Conservation (phyloP, 2,797 vertebrate genomes). For the Darevskia mixta region DNA sequence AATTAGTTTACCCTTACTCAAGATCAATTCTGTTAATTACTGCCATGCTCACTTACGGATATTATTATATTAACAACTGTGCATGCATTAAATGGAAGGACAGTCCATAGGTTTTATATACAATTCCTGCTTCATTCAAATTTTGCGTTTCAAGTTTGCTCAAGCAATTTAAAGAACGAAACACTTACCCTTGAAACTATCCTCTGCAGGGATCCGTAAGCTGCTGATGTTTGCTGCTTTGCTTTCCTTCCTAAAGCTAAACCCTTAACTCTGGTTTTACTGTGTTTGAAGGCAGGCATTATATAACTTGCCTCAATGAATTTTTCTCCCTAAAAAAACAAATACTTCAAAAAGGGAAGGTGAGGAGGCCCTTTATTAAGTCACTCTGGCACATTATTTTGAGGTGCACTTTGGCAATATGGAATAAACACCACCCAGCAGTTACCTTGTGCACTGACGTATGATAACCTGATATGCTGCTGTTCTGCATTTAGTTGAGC, state of each 20-base stretch:
- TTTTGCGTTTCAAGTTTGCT: background rate
- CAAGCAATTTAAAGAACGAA: background rate
- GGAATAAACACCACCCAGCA: background rate
- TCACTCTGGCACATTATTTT: background rate
- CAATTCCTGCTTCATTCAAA: background rate
- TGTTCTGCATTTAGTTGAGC: background rate
- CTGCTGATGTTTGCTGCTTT: conserved; percentile 80
- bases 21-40: background rate
- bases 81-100: background rate
- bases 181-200: conserved; percentile 80
- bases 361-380: background rate
- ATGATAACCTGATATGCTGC: background rate
- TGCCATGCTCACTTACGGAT: background rate
- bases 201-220: conserved; percentile 82
- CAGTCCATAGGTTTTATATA: accelerated
- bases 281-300: conserved; percentile 81
- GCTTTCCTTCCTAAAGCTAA: conserved; percentile 82
- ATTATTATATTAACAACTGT: background rate
- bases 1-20: background rate
- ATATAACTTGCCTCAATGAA: background rate
- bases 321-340: conserved; percentile 40
- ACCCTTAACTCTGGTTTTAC: conserved; percentile 80
- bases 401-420: background rate
- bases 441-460: conserved; percentile 27
- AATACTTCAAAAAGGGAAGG: conserved; percentile 44